These are phyloP conservation scores for Apolygus lucorum DNA, from an alignment of 1,140 invertebrate species.

Conservation along the genomic window DNA sequence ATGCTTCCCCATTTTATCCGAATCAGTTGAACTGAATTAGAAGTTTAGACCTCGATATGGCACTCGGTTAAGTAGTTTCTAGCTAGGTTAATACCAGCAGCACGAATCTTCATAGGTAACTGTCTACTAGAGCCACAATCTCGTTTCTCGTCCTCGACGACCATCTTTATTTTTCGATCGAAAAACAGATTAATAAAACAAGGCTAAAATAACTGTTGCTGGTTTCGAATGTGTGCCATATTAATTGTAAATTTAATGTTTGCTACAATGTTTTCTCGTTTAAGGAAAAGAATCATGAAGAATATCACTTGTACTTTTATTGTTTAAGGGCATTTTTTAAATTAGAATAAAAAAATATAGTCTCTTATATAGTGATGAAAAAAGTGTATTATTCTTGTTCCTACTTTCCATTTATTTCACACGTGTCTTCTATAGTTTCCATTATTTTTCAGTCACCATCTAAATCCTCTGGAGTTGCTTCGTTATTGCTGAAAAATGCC, in stretches of 20 bases:
- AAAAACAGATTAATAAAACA: too few relatives aligned
- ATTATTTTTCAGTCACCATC: conserved; percentile 8
- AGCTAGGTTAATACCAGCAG: too few relatives aligned
- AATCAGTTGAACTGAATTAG: background rate
- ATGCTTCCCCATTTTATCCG: too few relatives aligned
- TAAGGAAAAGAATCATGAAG: background rate
- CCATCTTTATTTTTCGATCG: too few relatives aligned
- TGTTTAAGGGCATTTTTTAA: conserved; percentile 29
- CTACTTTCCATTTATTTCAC: too few relatives aligned
- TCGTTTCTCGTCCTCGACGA: too few relatives aligned
- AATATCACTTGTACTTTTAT: conserved; percentile 28
- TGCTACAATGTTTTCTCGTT: conserved; percentile 12
- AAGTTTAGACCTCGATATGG: background rate
- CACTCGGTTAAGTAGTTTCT: too few relatives aligned
- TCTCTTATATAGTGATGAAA: too few relatives aligned
- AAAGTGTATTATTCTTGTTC: too few relatives aligned
- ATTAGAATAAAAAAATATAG: conserved; percentile 26
- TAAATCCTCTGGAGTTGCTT: conserved; percentile 26
- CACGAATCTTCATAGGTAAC: too few relatives aligned
- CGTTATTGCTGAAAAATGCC: conserved; percentile 23
- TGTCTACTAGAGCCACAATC: too few relatives aligned
- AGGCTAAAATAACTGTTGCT: background rate
- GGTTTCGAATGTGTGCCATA: conserved; percentile 26
- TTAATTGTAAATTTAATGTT: conserved; percentile 17
- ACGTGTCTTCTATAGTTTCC: too few relatives aligned